Conservation (phyloP, 2,797 vertebrate species). For the Picus viridis region DNA sequence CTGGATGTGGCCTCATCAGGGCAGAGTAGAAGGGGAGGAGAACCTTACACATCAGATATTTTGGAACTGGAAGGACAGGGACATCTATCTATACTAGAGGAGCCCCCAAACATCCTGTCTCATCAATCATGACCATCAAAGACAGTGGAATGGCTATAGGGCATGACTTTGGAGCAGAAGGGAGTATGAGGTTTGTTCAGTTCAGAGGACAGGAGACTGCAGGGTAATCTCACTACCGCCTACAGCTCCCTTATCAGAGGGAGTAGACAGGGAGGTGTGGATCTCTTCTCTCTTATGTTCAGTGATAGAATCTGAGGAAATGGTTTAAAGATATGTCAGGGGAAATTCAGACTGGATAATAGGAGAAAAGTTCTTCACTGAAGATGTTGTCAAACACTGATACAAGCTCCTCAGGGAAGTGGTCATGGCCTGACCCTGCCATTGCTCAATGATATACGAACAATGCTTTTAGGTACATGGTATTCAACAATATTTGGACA, state of each 20-base stretch:
- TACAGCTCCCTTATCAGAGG: accelerated
- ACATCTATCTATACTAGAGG: background rate
- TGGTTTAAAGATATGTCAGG: too few relatives aligned
- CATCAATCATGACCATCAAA: background rate
- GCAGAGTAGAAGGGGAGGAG: too few relatives aligned
- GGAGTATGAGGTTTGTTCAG: background rate
- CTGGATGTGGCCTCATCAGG: too few relatives aligned
- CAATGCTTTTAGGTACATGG: background rate
- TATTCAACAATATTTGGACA: background rate
- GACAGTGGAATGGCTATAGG: background rate
- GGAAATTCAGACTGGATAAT: too few relatives aligned
- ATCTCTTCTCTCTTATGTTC: background rate
- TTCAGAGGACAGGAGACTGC: background rate
- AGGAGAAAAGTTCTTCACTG: too few relatives aligned
- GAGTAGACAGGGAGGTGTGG: background rate
- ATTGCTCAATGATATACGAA: background rate
- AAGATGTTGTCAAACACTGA: background rate
- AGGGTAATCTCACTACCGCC: background rate
- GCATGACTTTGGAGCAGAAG: background rate
- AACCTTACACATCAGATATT: background rate
- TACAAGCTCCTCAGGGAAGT: background rate
- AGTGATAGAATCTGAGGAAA: too few relatives aligned
- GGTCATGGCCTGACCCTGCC: accelerated
- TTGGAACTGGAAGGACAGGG: background rate
- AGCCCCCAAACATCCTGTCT: background rate